A percentile compares a stretch with the other conserved stretches of the same genome.
phyloP scores from a whole-genome alignment of 2,113 vertebrate species.

The Lampris megalopsis region DNA sequence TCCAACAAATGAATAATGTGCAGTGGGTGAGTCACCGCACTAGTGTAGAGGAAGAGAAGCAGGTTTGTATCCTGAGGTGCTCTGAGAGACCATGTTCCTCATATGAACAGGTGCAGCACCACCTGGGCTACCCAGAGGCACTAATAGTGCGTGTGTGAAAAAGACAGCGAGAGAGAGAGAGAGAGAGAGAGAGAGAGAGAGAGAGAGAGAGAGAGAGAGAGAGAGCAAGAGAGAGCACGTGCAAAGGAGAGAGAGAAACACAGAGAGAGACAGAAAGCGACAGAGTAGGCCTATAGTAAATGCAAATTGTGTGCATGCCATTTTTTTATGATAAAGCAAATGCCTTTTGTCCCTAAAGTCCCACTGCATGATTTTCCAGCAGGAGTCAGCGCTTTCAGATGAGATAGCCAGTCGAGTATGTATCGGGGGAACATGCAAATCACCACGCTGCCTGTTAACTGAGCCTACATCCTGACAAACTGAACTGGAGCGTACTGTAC shows the following conservation, averaged over 20 bases:
- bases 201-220: background rate
- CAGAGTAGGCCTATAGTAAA: constrained; percentile 49
- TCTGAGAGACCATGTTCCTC: constrained; percentile 51
- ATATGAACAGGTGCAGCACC: constrained; percentile 79
- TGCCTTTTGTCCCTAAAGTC: constrained; percentile 52
- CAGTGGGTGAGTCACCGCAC: constrained; percentile 48
- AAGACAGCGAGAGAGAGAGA: constrained; percentile 40
- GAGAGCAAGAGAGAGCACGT: too few species aligned
- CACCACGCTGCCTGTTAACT: constrained; percentile 62
- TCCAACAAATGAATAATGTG: constrained; percentile 43
- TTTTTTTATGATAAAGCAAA: constrained; percentile 58
- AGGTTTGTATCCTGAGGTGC: constrained; percentile 67
- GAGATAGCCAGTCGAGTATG: constrained; percentile 70
- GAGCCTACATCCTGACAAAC: constrained; percentile 72
- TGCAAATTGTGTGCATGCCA: constrained; percentile 57
- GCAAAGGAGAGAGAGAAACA: constrained; percentile 3
- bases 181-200: constrained; percentile 17
- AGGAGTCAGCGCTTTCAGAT: constrained; percentile 71
- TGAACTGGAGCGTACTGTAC: constrained; percentile 74
- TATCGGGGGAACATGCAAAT: constrained; percentile 81
- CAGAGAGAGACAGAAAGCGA: constrained; percentile 39
- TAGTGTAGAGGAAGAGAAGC: constrained; percentile 32
- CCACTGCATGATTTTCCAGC: constrained; percentile 76
- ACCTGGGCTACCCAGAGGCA: constrained; percentile 80
- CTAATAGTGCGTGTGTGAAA: constrained; percentile 43